Base-by-base conservation (phyloP, 2,888 invertebrate species). In the Habrosyne pyritoides region DNA sequence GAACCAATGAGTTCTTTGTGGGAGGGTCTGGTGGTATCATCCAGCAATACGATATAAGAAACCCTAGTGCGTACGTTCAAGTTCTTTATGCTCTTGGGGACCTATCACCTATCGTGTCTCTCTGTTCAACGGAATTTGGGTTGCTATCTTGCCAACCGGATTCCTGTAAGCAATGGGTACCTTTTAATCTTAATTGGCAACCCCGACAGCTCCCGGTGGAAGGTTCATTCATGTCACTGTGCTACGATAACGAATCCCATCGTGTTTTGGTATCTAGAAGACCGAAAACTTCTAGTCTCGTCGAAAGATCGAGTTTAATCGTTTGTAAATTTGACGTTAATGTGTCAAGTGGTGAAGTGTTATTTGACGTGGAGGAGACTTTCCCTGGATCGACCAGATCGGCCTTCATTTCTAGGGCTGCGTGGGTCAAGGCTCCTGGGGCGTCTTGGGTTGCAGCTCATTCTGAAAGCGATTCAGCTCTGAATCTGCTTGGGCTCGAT, bases 1-100 rank as follows among this genome's bases (percentile, higher is more conserved):
- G 95, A 60, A 88, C 93, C 2, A 94, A 96, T 67, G 91, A 95
- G 66, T 94, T 98, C 59, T 96, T 96, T 79, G 94, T 95, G 0
- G 98, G 98, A 0, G 95, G 95, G 0, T 94, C 95, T n/a, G 95
- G 95, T 47, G 98, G 98, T 0, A 87, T 93, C 1, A 94, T 97
- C 21, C 93, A 94, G 7, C 94, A 96, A 53, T 98, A 95, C 78
- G 98, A 98, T 78, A 93, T 95, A 4, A 91, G 98, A 21, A 95
- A 94, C 69, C 89, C 93, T 0, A 83, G 87, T 0, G 81, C 85
- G 0, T 78, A 84, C 30, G 62, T 94, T 0, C 85, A 88, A 28
- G 89, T 91, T 49, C 72, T 94, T 3, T 81, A 86, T 10, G 84
- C 89, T 0, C 87, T 91, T 0, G 84, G 93, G 0, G 96, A 96